phyloP scores from a whole-genome alignment of 2,113 vertebrate genomes.

The Mus musculus region GRCm39 chr6:8522501-8523000 shows the following conservation, averaged over 20 bases:
- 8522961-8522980: not conserved
- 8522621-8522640: not conserved
- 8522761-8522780: not conserved
- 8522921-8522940: not conserved
- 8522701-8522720: constrained; percentile 1
- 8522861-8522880: constrained; percentile 15
- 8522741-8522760: not conserved
- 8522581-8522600: not conserved
- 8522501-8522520: not conserved
- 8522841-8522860: not conserved
- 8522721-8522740: not conserved
- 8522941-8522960: not conserved
- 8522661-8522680: not conserved
- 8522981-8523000: not conserved
- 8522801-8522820: constrained; percentile 5
- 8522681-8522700: not conserved
- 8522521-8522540: not conserved
- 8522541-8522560: constrained; percentile 43
- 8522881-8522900: not conserved
- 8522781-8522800: not conserved
- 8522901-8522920: not conserved
- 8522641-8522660: not conserved
- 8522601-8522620: not conserved
- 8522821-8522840: not conserved
- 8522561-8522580: not conserved